Percentiles rank a stretch among this genome's conserved stretches.
Evolutionary conservation across 2,113 vertebrate genomes (phyloP).

Genomic region (Tonatia bakeri): DNA sequence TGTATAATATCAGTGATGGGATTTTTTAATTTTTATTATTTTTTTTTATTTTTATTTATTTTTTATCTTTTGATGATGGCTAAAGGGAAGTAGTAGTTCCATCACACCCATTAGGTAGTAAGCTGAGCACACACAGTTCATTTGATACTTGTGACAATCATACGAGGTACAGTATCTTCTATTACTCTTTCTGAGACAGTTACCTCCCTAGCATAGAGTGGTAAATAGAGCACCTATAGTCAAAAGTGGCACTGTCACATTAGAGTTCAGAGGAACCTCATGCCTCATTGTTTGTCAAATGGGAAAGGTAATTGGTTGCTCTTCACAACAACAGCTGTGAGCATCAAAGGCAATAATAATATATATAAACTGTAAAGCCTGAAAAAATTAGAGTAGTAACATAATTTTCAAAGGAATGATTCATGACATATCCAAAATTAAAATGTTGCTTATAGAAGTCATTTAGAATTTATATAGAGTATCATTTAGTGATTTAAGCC

Average conservation of each 20-base stretch:
- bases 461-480: neutral
- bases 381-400: neutral
- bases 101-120: neutral
- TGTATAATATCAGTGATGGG: neutral
- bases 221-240: neutral
- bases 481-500: neutral
- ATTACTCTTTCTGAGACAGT: neutral
- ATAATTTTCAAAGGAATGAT: conserved; percentile 4
- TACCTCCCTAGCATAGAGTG: neutral
- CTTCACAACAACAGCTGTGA: neutral
- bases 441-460: neutral
- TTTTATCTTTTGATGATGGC: neutral
- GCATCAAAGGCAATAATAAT: neutral
- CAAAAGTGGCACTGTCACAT: neutral
- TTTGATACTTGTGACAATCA: neutral
- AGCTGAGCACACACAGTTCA: neutral
- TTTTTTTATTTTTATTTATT: too few species aligned
- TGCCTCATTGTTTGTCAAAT: neutral
- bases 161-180: neutral
- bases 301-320: neutral
- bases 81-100: neutral
- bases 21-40: too few species aligned
- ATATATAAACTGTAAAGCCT: neutral
- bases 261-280: neutral
- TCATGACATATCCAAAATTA: neutral